phyloP scores from a whole-genome alignment of 2,113 vertebrate genomes.

The Suricata suricatta region DNA sequence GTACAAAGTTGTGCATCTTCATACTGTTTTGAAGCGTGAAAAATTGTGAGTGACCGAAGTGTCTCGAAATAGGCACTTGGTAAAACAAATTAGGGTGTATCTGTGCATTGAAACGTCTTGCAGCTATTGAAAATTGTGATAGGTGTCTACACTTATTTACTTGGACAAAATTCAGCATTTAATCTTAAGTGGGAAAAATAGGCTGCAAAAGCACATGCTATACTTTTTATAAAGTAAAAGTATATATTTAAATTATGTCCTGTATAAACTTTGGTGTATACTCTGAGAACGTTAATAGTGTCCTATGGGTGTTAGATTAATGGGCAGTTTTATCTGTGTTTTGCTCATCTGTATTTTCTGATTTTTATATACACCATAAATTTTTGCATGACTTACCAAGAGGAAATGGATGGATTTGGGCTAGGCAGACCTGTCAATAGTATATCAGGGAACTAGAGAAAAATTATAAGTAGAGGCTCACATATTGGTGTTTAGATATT shows the following conservation, averaged over 20 bases:
- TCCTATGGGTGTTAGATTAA: background rate
- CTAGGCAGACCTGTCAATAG: background rate
- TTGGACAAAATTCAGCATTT: background rate
- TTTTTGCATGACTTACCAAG: background rate
- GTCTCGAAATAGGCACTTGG: background rate
- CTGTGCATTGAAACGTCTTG: slow-evolving; percentile 1
- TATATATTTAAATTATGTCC: slow-evolving; percentile 5
- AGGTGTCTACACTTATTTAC: background rate
- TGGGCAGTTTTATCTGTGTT: background rate
- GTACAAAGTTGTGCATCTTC: background rate
- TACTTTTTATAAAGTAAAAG: background rate
- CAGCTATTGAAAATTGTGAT: background rate
- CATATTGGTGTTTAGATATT: slow-evolving; percentile 20
- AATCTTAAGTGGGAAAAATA: background rate
- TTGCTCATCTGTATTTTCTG: background rate
- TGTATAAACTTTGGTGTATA: background rate
- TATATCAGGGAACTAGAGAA: background rate
- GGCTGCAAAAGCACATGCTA: background rate
- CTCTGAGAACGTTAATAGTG: slow-evolving; percentile 20
- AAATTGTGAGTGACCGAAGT: background rate
- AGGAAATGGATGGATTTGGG: background rate
- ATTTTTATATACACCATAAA: background rate
- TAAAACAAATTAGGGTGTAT: background rate
- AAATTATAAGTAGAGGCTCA: background rate
- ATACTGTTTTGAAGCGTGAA: slow-evolving; percentile 10